These are phyloP conservation scores for Hemicentrotus pulcherrimus DNA, from an alignment of 35 echinoderm and acorn worm genomes.

Conservation along the genomic window DNA sequence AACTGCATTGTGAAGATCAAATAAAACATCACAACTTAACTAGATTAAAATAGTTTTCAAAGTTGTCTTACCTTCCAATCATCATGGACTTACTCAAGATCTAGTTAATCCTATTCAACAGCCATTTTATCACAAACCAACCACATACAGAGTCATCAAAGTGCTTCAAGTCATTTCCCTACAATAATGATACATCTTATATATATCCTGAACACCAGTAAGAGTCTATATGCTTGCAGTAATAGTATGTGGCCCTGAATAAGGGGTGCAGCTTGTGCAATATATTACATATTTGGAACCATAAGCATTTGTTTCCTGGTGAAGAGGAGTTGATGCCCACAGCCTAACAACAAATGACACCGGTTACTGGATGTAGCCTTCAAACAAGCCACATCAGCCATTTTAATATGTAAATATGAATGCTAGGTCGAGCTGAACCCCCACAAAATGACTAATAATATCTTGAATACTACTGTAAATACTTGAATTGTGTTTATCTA, in stretches of 20 bases:
- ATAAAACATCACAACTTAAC: no score
- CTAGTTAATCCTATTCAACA: no score
- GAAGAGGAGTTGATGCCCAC: neutral
- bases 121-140: no score
- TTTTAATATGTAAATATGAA: neutral
- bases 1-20: no score
- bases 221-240: no score
- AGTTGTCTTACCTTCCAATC: neutral
- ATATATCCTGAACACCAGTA: no score
- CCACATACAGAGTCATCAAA: no score
- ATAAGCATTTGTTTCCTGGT: slow-evolving; percentile 11
- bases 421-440: neutral
- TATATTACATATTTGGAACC: slow-evolving; percentile 6
- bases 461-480: neutral
- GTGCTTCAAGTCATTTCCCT: no score
- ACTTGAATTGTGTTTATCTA: neutral
- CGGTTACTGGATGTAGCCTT: neutral
- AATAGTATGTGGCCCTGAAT: neutral
- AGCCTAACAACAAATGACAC: neutral
- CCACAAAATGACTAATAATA: neutral
- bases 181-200: no score
- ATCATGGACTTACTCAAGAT: neutral
- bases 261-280: neutral
- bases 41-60: neutral
- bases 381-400: neutral